Base-by-base conservation (phyloP, 2,113 vertebrate genomes). In the Orycteropus afer region DNA sequence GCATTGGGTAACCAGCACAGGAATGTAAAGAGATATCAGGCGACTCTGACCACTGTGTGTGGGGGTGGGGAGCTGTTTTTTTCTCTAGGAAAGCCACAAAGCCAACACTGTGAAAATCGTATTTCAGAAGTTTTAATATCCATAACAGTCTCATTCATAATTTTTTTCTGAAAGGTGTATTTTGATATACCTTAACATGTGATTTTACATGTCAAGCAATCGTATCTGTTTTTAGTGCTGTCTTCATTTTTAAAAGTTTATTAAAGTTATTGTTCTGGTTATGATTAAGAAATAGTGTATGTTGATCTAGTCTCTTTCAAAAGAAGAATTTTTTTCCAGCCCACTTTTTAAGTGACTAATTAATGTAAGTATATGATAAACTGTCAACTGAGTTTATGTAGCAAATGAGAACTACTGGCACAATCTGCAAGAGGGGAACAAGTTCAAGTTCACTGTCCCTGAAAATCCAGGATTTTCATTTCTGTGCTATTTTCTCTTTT, bases 81-180 rank as follows among this genome's bases (percentile, higher is more conserved):
- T 93, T 73, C 80, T 79, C 71, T 27, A 49, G 32, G 69, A n/a
- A 91, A 86, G 32, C 29, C 81, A 65, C 29, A 67, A 86, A 95
- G 27, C 59, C 47, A 65, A 71, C 84, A 23, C 37, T 34, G 14
- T 34, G 29, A 65, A 82, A 69, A 67, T 82, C 15, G 11, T 49
- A 53, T 25, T 83, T 59, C 17, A 45, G 74, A 77, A 89, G 7
- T 55, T 53, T 86, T 49, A 77, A 78, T 14, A 74, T 67, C 3
- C 2, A 14, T 74, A 53, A 84, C 20, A 67, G 22, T 37, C 18
- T 71, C 67, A 69, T 85, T 55, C 29, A 6, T 37, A 25, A 42
- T 27, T 23, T 92, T n/a, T 95, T 77, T 20, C 55, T 79, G 40
- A 91, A 89, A 90, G 23, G 2, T 47, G 83, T 61, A 25, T 49